Conservation (phyloP, 2,797 vertebrate genomes). For the Simalia tracyae region DNA sequence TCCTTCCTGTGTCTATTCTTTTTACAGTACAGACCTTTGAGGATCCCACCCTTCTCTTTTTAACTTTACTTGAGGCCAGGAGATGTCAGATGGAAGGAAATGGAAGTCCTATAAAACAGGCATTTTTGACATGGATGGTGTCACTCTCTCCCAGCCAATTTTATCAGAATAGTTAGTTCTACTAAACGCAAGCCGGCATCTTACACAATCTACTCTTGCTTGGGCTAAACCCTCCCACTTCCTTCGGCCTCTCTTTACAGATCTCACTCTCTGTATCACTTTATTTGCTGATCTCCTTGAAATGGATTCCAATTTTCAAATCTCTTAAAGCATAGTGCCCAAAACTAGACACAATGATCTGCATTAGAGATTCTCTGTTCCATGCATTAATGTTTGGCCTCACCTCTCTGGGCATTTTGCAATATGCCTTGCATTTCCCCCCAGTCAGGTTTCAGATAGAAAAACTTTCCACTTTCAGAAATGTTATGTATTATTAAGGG, state of each 20-base stretch:
- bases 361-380: too few relatives aligned
- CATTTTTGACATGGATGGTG: neutral
- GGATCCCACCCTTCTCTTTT: neutral
- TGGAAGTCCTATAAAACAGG: neutral
- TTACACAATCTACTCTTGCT: neutral
- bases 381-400: neutral
- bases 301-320: neutral
- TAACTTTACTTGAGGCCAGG: neutral
- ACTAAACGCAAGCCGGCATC: neutral
- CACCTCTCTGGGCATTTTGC: neutral
- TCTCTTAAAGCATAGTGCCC: neutral
- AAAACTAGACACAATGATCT: neutral
- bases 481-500: constrained; percentile 33
- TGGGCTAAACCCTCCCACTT: neutral
- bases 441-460: neutral
- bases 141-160: neutral
- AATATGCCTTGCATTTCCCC: neutral
- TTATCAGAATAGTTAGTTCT: neutral
- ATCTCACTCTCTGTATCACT: neutral
- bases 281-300: neutral
- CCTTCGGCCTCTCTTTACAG: neutral
- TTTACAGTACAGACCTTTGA: neutral
- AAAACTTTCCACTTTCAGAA: neutral
- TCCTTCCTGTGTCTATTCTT: neutral
- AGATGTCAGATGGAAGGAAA: neutral